Evolutionary conservation across 2,888 invertebrate genomes (phyloP).

Genomic region (Thecophora atra): DNA sequence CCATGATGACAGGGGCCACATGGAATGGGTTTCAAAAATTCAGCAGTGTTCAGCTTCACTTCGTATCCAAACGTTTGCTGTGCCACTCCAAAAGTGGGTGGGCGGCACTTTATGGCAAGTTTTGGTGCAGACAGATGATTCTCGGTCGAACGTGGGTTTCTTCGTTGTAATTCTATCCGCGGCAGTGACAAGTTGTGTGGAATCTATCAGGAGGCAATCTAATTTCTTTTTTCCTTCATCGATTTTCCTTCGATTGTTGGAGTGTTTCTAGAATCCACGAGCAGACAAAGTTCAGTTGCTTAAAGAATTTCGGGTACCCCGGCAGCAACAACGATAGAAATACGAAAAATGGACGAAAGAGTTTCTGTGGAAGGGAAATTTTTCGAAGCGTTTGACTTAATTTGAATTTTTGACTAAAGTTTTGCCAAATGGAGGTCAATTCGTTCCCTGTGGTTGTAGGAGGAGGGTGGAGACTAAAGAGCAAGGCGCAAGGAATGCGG

Average conservation of each 20-base stretch:
- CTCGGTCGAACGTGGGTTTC: no score
- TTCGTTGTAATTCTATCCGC: background rate
- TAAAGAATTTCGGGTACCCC: background rate
- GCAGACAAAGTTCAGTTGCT: conserved; percentile 19
- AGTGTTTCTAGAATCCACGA: conserved; percentile 4
- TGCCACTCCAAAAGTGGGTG: background rate
- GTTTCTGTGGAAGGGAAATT: background rate
- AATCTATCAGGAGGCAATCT: conserved; percentile 6
- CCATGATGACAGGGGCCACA: background rate
- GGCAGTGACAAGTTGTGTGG: conserved; percentile 10
- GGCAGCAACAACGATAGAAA: background rate
- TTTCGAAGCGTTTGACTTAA: conserved; percentile 14
- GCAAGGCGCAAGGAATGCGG: background rate
- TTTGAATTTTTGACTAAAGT: conserved; percentile 12
- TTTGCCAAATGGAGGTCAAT: background rate
- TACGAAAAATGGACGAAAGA: background rate
- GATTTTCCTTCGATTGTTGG: background rate
- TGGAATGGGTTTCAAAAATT: conserved; percentile 11
- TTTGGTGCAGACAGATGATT: background rate
- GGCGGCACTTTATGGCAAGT: background rate
- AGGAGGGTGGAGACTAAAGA: background rate
- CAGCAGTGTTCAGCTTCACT: conserved; percentile 7
- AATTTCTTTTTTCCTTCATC: conserved; percentile 1
- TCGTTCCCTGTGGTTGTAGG: background rate
- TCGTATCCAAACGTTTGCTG: background rate